phyloP scores from a whole-genome alignment of 2,113 vertebrate species.

The Phodopus roborovskii region DNA sequence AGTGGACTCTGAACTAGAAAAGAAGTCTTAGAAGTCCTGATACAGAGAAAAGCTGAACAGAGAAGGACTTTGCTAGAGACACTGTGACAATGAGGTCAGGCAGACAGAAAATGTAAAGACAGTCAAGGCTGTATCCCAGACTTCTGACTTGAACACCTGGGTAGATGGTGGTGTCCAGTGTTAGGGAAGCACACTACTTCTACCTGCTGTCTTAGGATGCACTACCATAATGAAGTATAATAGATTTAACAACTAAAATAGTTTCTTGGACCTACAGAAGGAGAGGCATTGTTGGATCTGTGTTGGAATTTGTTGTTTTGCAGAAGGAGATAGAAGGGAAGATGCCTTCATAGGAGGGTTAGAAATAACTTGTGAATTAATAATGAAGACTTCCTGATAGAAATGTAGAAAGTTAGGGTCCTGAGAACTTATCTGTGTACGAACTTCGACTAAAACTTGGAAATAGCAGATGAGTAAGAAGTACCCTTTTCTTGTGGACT shows the following conservation, averaged over 20 bases:
- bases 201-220: background rate
- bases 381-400: background rate
- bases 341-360: background rate
- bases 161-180: background rate
- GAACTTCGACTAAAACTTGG: background rate
- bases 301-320: background rate
- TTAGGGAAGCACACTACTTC: background rate
- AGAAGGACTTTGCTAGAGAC: background rate
- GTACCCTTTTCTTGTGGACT: background rate
- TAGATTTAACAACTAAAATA: background rate
- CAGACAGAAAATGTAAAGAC: background rate
- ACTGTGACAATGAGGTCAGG: background rate
- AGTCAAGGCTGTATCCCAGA: background rate
- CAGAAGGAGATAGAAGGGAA: background rate
- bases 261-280: background rate
- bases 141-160: background rate
- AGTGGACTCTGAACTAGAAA: rapidly evolving
- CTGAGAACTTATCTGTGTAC: background rate
- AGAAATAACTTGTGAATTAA: background rate
- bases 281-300: background rate
- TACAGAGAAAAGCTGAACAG: background rate
- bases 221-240: background rate
- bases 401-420: background rate
- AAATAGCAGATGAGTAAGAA: background rate
- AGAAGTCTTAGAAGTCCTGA: background rate